Conservation (phyloP, 2,888 invertebrate genomes). For the Andrena minutula region DNA sequence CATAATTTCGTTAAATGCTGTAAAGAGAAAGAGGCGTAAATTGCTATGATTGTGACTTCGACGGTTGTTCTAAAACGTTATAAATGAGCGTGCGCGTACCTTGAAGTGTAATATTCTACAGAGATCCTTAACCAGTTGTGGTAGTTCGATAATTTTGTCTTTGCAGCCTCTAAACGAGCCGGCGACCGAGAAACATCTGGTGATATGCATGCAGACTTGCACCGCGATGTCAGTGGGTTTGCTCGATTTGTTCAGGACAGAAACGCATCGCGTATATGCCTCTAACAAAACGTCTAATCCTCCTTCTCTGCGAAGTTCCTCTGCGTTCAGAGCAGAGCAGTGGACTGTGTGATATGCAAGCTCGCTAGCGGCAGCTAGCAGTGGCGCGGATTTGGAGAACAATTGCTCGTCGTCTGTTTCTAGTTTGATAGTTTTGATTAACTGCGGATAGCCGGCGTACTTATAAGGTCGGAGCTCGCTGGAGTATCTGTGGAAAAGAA, state of each 20-base stretch:
- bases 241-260: constrained; percentile 93
- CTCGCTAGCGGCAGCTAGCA: constrained; percentile 96
- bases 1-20: constrained; percentile 94
- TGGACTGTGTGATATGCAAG: constrained; percentile 98
- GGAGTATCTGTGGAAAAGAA: constrained; percentile 95
- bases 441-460: constrained; percentile 99
- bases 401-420: constrained; percentile 97
- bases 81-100: constrained; percentile 83
- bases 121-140: constrained; percentile 94
- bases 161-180: constrained; percentile 97
- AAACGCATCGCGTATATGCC: constrained; percentile 97
- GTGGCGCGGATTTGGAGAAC: constrained; percentile 93
- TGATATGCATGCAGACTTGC: constrained; percentile 96
- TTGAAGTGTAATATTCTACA: constrained; percentile 94
- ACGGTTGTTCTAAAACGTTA: too few species aligned
- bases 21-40: constrained; percentile 47
- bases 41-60: background rate
- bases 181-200: constrained; percentile 97
- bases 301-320: constrained; percentile 97
- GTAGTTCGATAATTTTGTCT: constrained; percentile 93
- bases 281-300: constrained; percentile 95
- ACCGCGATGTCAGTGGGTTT: constrained; percentile 93
- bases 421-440: constrained; percentile 97
- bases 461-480: constrained; percentile 97
- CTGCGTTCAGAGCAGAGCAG: constrained; percentile 98